Conservation (phyloP, 92 coral and sea anemone species). For the Epizoanthus rinbou region DNA sequence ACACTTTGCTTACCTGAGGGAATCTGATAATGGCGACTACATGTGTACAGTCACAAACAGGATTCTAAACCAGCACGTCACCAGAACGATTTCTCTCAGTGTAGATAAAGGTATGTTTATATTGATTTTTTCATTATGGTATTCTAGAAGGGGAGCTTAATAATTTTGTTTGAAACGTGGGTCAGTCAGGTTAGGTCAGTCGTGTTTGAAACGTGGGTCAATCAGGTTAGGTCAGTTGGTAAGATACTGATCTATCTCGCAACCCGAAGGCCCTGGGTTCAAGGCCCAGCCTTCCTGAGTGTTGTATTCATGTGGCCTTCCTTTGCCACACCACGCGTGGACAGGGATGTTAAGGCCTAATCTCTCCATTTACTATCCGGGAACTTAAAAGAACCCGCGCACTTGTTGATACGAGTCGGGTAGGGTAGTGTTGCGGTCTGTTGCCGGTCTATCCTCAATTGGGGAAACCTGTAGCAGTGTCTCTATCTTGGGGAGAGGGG, state of each 20-base stretch:
- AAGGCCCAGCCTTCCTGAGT: neutral
- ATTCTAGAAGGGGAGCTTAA: neutral
- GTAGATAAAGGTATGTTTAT: conserved; percentile 65
- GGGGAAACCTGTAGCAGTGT: neutral
- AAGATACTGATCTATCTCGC: too few species aligned
- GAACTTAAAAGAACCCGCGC: too few species aligned
- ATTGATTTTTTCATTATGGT: too few species aligned
- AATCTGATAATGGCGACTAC: conserved; percentile 61
- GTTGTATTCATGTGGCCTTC: too few species aligned
- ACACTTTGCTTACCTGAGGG: conserved; percentile 70
- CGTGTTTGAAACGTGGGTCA: neutral
- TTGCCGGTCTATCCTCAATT: too few species aligned
- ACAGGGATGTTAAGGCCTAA: too few species aligned
- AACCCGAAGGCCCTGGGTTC: neutral
- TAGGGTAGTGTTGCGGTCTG: too few species aligned
- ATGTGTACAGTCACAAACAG: conserved; percentile 71
- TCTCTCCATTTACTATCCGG: too few species aligned
- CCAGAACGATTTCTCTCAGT: conserved; percentile 60
- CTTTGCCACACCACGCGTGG: too few species aligned
- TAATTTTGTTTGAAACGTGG: neutral
- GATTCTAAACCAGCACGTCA: conserved; percentile 55
- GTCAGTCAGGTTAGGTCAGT: too few species aligned
- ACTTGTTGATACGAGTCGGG: too few species aligned
- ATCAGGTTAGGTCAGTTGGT: too few species aligned
- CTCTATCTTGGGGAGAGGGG: neutral